phyloP scores from a whole-genome alignment of 2,113 vertebrate genomes.

The Hemibates koningsi region DNA sequence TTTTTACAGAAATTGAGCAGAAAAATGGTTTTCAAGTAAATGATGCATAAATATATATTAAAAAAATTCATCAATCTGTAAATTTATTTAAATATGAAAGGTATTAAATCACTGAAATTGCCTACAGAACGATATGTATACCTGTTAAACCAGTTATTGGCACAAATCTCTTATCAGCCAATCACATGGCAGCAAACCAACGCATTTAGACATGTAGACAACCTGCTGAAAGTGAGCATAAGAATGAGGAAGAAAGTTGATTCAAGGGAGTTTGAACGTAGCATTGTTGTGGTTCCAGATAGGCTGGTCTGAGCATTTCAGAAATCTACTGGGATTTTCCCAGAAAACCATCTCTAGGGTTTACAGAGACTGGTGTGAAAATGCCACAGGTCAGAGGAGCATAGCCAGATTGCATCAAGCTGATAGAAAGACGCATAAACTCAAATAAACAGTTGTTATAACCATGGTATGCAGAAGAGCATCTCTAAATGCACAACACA shows the following conservation, averaged over 20 bases:
- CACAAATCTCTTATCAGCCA: neutral
- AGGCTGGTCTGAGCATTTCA: neutral
- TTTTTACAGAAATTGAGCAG: neutral
- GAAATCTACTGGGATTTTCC: neutral
- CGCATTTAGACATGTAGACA: neutral
- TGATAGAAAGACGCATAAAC: neutral
- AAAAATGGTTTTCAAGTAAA: neutral
- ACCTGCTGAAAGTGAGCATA: neutral
- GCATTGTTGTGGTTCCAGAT: neutral
- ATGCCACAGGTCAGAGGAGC: neutral
- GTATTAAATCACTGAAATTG: neutral
- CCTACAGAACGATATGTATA: no score
- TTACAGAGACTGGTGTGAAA: neutral
- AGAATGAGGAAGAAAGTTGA: neutral
- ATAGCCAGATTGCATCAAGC: neutral
- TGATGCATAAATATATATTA: neutral
- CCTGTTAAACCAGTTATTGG: neutral
- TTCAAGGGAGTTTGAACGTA: neutral
- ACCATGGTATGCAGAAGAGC: neutral
- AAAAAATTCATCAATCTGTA: neutral
- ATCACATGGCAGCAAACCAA: neutral
- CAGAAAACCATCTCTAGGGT: neutral
- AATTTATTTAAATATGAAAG: neutral
- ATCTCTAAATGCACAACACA: neutral
- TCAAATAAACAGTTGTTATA: neutral